Base-by-base conservation (phyloP, 2,888 invertebrate species). In the Zonitis immaculata region DNA sequence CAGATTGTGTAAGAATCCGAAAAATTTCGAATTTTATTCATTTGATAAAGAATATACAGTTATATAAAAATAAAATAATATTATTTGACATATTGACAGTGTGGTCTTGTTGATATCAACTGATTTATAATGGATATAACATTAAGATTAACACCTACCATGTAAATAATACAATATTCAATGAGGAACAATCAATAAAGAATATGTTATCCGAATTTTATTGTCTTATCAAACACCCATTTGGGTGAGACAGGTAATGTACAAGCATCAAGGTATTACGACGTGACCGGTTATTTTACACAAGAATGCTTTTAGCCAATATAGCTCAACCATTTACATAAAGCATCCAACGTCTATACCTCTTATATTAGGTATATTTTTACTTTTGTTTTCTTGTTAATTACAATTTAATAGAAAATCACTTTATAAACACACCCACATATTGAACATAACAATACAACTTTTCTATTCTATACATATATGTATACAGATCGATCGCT, bases 221-320 rank as follows among this genome's bases (percentile, higher is more conserved):
- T 65, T 64, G 64, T 65, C 65, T 66, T 66, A 66, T 65, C 66
- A 58, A 60, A 58, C 57, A 58, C 57, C 61, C 64, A 61, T 66
- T 65, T 63, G 65, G 61, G 60, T 62, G 63, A 57, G 52, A 59
- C 64, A 61, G 65, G 64, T 65, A 64, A 66, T 61, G 66, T 63
- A 64, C 63, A 60, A 56, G 66, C 63, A 66, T 63, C 64, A 61
- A 57, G 61, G 54, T 45, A 54, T 48, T 54, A 54, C 54, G 54
- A 48, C 51, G 51, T 58, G 61, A 60, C 61, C 64, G 61, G 62
- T 64, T 64, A 63, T 61, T 63, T 61, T 62, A 66, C 66, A 66
- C 63, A 66, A 66, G 66, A 66, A 66, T 66, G 66, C 66, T 66
- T 66, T 66, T 66, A 66, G 62, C 66, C 65, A 65, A 66, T 66